Conservation (phyloP, 2,888 invertebrate genomes). For the Trichogramma dendrolimi region DNA sequence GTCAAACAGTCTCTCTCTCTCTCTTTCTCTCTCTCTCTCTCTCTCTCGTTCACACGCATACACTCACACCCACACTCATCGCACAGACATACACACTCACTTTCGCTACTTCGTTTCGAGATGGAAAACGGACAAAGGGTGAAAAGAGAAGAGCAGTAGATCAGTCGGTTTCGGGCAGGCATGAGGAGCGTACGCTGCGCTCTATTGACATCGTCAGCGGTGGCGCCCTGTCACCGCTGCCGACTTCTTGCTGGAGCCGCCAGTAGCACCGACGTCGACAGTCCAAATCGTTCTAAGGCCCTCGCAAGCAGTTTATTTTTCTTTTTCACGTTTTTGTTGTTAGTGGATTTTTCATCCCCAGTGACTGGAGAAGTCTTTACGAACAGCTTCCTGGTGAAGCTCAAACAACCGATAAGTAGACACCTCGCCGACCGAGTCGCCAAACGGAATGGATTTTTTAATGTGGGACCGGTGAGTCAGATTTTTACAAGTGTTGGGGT, state of each 20-base stretch:
- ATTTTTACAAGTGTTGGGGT: no score
- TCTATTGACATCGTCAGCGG: background rate
- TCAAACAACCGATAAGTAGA: slow-evolving; percentile 73
- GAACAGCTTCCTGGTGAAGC: slow-evolving; percentile 90
- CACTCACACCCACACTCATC: no score
- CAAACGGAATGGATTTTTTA: slow-evolving; percentile 85
- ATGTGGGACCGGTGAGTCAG: slow-evolving; percentile 84
- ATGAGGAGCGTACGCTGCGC: slow-evolving; percentile 41
- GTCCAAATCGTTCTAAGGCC: background rate
- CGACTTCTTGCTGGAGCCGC: no score
- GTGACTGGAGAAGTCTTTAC: slow-evolving; percentile 72
- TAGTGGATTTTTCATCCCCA: background rate
- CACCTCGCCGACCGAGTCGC: slow-evolving; percentile 79
- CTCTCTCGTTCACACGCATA: no score
- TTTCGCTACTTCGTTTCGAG: background rate
- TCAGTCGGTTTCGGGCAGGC: slow-evolving; percentile 42
- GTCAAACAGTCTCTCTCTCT: no score
- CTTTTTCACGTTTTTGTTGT: background rate
- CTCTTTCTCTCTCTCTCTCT: no score
- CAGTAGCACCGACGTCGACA: no score
- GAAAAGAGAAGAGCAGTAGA: slow-evolving; percentile 8
- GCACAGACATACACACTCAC: no score
- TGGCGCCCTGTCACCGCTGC: no score
- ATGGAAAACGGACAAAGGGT: slow-evolving; percentile 9
- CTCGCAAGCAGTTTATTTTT: background rate